These are phyloP conservation scores for Halcyon smyrnensis DNA, from an alignment of 2,797 vertebrate genomes.

Conservation along the genomic window DNA sequence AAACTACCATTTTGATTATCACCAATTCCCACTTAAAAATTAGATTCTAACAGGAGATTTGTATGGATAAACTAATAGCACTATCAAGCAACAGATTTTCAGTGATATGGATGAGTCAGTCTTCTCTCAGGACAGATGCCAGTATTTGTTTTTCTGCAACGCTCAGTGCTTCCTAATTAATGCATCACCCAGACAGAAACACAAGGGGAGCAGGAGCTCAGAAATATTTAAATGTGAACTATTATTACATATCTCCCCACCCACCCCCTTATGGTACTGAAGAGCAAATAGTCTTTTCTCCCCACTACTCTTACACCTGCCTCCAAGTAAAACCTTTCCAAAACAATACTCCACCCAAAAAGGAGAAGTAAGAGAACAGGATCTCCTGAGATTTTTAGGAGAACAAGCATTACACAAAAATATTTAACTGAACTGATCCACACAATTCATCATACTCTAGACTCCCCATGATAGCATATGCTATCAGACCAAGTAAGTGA, in stretches of 20 bases:
- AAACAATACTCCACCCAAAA: not conserved
- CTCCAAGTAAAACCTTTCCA: not conserved
- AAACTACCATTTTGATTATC: not conserved
- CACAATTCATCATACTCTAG: not conserved
- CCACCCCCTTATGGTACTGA: not conserved
- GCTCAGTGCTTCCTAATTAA: slow-evolving; percentile 28
- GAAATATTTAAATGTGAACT: slow-evolving; percentile 24
- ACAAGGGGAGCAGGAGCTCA: not conserved
- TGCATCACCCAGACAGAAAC: slow-evolving; percentile 12
- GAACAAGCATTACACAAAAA: not conserved
- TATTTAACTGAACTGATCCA: not conserved
- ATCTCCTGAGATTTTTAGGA: not conserved
- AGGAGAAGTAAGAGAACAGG: not conserved
- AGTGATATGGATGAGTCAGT: slow-evolving; percentile 41
- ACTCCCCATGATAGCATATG: not conserved
- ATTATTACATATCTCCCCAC: not conserved
- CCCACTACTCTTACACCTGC: not conserved
- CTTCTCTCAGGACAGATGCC: slow-evolving; percentile 44
- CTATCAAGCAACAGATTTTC: slow-evolving; percentile 39
- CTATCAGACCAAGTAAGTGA: not conserved
- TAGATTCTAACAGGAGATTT: not conserved
- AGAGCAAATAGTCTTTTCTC: not conserved
- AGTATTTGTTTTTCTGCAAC: slow-evolving; percentile 45
- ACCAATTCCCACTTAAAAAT: slow-evolving; percentile 6
- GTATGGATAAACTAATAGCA: slow-evolving; percentile 12